Evolutionary conservation across 2,113 vertebrate species (phyloP).

Genomic region (Cephalopholis sonnerati): DNA sequence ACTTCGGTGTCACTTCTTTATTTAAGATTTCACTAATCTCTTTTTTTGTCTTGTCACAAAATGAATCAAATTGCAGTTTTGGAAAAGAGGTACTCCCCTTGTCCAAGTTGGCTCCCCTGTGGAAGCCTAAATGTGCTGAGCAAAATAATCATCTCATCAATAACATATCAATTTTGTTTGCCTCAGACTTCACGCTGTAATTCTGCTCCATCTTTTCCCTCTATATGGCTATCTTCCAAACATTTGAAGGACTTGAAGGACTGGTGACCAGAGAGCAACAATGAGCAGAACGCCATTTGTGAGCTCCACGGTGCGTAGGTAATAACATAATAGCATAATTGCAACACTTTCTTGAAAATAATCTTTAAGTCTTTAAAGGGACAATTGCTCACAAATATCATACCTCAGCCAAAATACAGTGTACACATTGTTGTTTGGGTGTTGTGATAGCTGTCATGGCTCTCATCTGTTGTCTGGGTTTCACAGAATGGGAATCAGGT

Average conservation of each 20-base stretch:
- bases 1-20: constrained; percentile 55
- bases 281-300: constrained; percentile 56
- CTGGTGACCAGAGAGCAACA: constrained; percentile 54
- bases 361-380: constrained; percentile 60
- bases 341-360: constrained; percentile 58
- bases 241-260: constrained; percentile 57
- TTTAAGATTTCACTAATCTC: constrained; percentile 5
- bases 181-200: constrained; percentile 44
- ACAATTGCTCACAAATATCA: constrained; percentile 59
- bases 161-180: constrained; percentile 62
- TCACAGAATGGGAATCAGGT: constrained; percentile 9
- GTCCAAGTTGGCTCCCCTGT: constrained; percentile 17
- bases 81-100: constrained; percentile 21
- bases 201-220: constrained; percentile 37
- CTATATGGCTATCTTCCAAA: constrained; percentile 5
- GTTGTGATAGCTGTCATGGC: constrained; percentile 43
- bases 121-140: constrained; percentile 27
- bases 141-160: constrained; percentile 60
- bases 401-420: constrained; percentile 35
- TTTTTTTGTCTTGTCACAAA: not conserved
- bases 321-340: constrained; percentile 78
- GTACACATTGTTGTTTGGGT: constrained; percentile 35
- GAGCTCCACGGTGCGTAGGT: constrained; percentile 62
- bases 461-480: constrained; percentile 28
- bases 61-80: constrained; percentile 24